Conservation (phyloP, 2,797 vertebrate species). For the Stomatorhinus walkeri region DNA sequence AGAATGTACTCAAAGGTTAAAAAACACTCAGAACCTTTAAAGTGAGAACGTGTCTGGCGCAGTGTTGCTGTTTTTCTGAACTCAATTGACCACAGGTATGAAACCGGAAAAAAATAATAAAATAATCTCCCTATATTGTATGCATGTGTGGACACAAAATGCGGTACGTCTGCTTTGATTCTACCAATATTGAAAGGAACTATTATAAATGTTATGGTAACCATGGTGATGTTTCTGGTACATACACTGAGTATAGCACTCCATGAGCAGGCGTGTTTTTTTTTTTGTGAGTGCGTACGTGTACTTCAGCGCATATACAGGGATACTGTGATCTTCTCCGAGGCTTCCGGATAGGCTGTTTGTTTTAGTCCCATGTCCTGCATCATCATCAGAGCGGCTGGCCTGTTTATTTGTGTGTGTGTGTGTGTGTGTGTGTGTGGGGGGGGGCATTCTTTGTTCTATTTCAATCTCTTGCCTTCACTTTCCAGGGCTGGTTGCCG, state of each 20-base stretch:
- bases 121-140: not conserved
- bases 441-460: not conserved
- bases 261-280: not conserved
- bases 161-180: not conserved
- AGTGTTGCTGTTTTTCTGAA: not conserved
- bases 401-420: not conserved
- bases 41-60: not conserved
- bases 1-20: not conserved
- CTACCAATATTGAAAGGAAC: not conserved
- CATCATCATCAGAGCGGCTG: not conserved
- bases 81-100: not conserved
- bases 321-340: not conserved
- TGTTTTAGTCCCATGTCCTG: not conserved
- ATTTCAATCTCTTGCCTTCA: not conserved
- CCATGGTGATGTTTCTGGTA: not conserved
- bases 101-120: not conserved
- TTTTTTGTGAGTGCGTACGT: not conserved
- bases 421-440: no score
- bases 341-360: not conserved
- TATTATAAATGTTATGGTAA: not conserved
- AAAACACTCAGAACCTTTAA: not conserved
- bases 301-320: not conserved
- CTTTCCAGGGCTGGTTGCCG: slow-evolving; percentile 72
- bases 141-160: not conserved
- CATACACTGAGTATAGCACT: not conserved